Conservation (phyloP, 2,797 vertebrate genomes). For the Pangasius sanitwongsei region DNA sequence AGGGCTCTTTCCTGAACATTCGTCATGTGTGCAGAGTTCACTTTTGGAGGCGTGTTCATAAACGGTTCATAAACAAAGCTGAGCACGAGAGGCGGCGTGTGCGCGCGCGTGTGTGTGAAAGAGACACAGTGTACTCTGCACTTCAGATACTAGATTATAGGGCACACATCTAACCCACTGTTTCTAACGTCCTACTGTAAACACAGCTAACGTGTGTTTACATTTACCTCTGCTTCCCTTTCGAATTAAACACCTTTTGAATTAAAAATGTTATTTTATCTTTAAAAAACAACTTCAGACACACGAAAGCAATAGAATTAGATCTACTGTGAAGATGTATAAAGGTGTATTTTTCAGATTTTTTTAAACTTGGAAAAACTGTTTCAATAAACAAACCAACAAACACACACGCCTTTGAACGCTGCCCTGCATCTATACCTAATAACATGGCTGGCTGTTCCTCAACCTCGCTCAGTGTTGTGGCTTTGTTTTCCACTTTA, state of each 20-base stretch:
- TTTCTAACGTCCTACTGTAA: no score
- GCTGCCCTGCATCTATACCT: neutral
- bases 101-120: neutral
- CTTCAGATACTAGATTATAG: neutral
- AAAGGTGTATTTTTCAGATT: neutral
- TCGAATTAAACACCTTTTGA: neutral
- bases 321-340: neutral
- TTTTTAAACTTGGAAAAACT: neutral
- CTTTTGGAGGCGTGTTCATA: neutral
- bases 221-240: neutral
- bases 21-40: neutral
- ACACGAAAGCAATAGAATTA: neutral
- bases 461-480: neutral
- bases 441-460: neutral
- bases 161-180: neutral
- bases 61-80: constrained; percentile 2
- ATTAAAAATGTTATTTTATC: neutral
- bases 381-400: neutral
- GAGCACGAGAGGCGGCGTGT: neutral
- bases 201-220: no score
- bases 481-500: constrained; percentile 11
- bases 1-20: no score
- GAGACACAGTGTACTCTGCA: constrained; percentile 10
- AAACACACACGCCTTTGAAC: neutral
- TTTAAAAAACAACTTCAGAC: neutral